These are phyloP conservation scores for Spongia lamella DNA, from an alignment of 37 sponge, comb jelly and placozoan genomes.

Conservation along the genomic window DNA sequence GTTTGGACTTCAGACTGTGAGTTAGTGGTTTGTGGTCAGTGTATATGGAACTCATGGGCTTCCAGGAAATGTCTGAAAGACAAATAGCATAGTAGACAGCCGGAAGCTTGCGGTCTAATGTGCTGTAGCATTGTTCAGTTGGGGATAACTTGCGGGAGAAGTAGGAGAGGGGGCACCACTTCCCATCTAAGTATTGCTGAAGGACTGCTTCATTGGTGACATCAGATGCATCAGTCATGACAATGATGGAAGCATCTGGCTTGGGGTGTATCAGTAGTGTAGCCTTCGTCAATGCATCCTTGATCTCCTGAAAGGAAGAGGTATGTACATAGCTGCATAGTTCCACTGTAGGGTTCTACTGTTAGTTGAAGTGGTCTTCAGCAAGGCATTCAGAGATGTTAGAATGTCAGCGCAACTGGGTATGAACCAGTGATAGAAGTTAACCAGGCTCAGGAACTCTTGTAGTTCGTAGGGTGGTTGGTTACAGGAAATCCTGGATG, in stretches of 20 bases:
- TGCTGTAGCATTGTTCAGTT: no score
- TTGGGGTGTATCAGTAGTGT: conserved; percentile 13
- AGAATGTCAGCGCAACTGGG: conserved; percentile 33
- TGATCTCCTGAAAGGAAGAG: conserved; percentile 16
- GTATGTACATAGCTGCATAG: not conserved
- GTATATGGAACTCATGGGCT: not conserved
- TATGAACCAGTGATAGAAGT: conserved; percentile 27
- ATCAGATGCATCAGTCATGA: conserved; percentile 7
- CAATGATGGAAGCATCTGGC: conserved; percentile 1
- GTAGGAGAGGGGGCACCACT: no score
- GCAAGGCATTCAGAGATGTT: conserved; percentile 19
- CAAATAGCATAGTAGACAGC: not conserved
- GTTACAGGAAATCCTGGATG: conserved; percentile 15
- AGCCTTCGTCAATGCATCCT: conserved; percentile 21
- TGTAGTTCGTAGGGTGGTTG: conserved; percentile 19
- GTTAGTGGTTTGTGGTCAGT: conserved; percentile 33
- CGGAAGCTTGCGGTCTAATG: no score
- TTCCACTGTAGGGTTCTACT: conserved; percentile 2
- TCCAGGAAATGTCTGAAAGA: conserved; percentile 19
- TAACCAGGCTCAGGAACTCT: conserved; percentile 41
- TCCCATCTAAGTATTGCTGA: no score
- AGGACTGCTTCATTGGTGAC: no score
- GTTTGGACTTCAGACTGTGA: not conserved
- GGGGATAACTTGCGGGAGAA: no score
- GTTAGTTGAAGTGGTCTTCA: not conserved